phyloP scores from a whole-genome alignment of 2,888 invertebrate species.

The Mantis religiosa region DNA sequence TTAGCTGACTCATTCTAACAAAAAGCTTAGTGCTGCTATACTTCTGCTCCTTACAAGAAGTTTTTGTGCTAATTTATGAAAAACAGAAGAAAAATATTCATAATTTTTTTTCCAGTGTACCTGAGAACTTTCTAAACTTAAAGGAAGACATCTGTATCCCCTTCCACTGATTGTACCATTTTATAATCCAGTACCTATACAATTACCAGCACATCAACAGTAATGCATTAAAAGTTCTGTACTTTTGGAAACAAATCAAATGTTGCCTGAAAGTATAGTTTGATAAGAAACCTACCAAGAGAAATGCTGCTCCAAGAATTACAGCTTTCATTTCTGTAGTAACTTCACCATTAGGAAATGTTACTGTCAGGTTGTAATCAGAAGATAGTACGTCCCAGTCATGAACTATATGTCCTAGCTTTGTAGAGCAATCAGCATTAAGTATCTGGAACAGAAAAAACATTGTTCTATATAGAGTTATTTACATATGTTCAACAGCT shows the following conservation, averaged over 20 bases:
- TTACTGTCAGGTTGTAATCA: constrained; percentile 69
- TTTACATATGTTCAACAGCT: too few species aligned
- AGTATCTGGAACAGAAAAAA: not conserved
- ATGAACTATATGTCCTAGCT: constrained; percentile 60
- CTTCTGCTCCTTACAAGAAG: too few species aligned
- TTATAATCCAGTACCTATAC: not conserved
- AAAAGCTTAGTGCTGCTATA: too few species aligned
- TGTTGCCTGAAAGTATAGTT: not conserved
- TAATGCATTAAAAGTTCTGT: not conserved
- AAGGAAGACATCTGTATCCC: not conserved
- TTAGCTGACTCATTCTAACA: too few species aligned
- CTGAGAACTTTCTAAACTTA: too few species aligned
- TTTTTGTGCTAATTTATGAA: too few species aligned
- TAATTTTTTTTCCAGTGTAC: too few species aligned
- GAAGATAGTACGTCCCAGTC: constrained; percentile 66
- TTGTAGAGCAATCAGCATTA: not conserved
- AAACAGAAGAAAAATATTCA: too few species aligned
- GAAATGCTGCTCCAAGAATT: constrained; percentile 74
- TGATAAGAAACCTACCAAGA: constrained; percentile 59
- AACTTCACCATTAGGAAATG: constrained; percentile 57
- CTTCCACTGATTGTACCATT: not conserved
- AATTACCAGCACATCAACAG: not conserved
- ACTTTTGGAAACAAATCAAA: not conserved
- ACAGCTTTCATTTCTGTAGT: constrained; percentile 73
- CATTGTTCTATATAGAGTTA: too few species aligned